phyloP scores from a whole-genome alignment of 2,888 invertebrate genomes.

The Hemithea aestivaria region DNA sequence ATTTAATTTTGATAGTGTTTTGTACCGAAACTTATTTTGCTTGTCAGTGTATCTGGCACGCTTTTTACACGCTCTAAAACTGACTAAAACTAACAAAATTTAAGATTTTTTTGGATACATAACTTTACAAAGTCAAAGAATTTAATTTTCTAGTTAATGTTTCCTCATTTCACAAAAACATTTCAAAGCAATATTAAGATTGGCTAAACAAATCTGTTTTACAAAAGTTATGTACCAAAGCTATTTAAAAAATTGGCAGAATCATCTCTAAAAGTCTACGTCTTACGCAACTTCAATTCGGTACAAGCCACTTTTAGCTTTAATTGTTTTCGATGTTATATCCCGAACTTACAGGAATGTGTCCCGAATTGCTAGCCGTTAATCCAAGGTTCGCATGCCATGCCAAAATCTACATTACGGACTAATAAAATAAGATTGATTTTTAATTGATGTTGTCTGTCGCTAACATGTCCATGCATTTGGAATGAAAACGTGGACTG shows the following conservation, averaged over 20 bases:
- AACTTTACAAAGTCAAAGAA: constrained; percentile 7
- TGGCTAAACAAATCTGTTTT: too few species aligned
- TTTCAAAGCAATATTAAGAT: too few species aligned
- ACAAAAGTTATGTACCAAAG: constrained; percentile 17
- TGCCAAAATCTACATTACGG: constrained; percentile 47
- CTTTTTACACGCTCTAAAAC: constrained; percentile 39
- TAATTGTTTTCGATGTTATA: constrained; percentile 24
- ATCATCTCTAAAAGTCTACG: background rate
- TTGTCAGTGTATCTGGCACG: constrained; percentile 41
- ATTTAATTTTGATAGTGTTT: constrained; percentile 26
- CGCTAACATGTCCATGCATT: constrained; percentile 53
- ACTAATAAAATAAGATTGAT: constrained; percentile 39
- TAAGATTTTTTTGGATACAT: constrained; percentile 20
- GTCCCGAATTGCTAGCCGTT: constrained; percentile 27
- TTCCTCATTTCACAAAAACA: too few species aligned
- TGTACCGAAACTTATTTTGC: constrained; percentile 29
- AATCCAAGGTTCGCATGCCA: constrained; percentile 54
- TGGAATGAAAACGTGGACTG: constrained; percentile 51
- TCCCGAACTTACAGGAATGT: constrained; percentile 27
- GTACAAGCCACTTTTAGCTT: constrained; percentile 28
- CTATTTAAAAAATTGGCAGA: constrained; percentile 2
- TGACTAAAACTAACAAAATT: constrained; percentile 33
- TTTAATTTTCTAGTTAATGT: background rate
- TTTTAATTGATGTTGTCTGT: constrained; percentile 42
- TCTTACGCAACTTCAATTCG: constrained; percentile 7